Conservation (phyloP, 1,140 invertebrate genomes). For the Delia radicum region DNA sequence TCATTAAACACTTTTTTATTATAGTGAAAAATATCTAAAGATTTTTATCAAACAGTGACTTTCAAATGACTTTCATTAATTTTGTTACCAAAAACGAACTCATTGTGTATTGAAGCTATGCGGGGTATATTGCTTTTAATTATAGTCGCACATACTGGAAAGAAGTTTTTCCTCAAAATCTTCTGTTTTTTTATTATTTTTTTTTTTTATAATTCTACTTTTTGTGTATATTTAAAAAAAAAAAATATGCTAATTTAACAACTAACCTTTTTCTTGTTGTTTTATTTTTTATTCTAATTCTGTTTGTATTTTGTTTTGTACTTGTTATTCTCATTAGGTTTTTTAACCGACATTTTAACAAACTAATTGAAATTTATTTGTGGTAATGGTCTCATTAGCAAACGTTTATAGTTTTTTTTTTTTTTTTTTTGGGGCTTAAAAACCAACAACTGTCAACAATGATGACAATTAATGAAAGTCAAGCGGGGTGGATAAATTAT, state of each 20-base stretch:
- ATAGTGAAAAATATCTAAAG: background rate
- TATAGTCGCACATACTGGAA: background rate
- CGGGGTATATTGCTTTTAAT: background rate
- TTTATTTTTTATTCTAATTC: background rate
- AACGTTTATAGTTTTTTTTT: background rate
- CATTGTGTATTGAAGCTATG: background rate
- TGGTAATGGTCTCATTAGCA: conserved; percentile 10
- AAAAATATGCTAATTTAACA: conserved; percentile 20
- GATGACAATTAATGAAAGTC: background rate
- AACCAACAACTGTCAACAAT: background rate
- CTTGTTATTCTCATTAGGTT: conserved; percentile 8
- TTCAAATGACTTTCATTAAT: conserved; percentile 22
- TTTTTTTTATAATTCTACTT: conserved; percentile 1
- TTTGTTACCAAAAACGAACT: conserved; percentile 1
- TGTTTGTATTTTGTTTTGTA: background rate
- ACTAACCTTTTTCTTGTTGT: conserved; percentile 11
- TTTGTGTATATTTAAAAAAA: conserved; percentile 5
- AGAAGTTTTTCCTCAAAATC: background rate
- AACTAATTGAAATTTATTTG: conserved; percentile 22
- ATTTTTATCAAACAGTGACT: conserved; percentile 13
- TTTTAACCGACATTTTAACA: background rate
- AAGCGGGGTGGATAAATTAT: no score
- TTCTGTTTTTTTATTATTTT: conserved; percentile 1
- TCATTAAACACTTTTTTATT: no score
- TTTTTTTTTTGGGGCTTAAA: background rate